Conservation (phyloP, 2,113 vertebrate species). For the Grantiella picta region DNA sequence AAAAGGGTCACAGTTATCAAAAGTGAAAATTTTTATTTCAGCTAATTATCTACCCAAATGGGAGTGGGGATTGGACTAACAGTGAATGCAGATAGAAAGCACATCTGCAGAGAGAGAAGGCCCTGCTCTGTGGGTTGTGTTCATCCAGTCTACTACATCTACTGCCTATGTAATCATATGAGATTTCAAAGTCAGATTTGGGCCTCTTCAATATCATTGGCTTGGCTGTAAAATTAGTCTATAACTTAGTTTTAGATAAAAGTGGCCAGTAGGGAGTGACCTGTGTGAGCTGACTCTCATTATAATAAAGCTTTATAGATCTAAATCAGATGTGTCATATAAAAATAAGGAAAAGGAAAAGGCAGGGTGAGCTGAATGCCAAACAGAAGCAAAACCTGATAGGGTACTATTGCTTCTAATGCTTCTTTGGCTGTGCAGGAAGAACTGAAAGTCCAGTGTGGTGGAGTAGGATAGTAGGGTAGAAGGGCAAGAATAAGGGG, state of each 20-base stretch:
- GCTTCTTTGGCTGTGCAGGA: background rate
- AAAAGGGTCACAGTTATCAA: background rate
- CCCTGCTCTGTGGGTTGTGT: background rate
- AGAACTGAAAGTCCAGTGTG: background rate
- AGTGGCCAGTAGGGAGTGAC: background rate
- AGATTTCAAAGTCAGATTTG: background rate
- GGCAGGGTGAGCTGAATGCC: background rate
- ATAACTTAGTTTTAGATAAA: background rate
- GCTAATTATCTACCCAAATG: background rate
- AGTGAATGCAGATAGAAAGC: background rate
- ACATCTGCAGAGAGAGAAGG: background rate
- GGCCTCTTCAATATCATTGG: background rate
- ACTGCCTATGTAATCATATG: background rate
- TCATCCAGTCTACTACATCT: background rate
- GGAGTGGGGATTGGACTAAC: accelerated
- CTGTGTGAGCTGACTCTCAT: background rate
- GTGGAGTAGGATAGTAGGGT: background rate
- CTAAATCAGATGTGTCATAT: background rate
- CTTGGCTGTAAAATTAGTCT: background rate
- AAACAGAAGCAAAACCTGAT: background rate
- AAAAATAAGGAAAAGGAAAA: background rate
- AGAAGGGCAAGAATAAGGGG: background rate
- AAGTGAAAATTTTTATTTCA: background rate
- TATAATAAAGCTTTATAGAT: background rate
- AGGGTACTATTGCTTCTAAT: background rate